phyloP scores from a whole-genome alignment of 1,140 invertebrate genomes.

The Plectrocnemia conspersa region DNA sequence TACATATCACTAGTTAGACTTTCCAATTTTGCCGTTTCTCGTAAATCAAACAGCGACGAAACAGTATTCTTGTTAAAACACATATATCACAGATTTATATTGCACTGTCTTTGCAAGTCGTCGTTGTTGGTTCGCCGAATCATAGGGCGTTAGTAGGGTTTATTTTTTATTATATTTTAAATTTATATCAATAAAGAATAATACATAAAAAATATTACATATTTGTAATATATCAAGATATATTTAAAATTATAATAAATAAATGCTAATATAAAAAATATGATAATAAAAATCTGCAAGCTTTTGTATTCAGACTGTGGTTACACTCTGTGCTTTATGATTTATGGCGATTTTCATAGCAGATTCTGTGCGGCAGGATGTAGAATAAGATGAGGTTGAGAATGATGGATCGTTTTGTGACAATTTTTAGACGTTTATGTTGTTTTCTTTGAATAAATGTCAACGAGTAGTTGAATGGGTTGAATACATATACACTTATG shows the following conservation, averaged over 20 bases:
- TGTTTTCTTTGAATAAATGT: conserved; percentile 13
- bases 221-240: no score
- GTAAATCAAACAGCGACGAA: conserved; percentile 7
- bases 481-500: no score
- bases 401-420: conserved; percentile 22
- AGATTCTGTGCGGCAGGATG: conserved; percentile 8
- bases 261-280: no score
- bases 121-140: no score
- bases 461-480: conserved; percentile 3
- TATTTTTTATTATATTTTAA: no score
- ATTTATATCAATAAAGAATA: no score
- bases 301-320: no score
- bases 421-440: conserved; percentile 4
- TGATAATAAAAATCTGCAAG: no score
- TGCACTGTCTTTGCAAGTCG: conserved; percentile 3
- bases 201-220: no score
- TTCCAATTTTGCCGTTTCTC: background rate
- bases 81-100: conserved; percentile 10
- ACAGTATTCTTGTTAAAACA: background rate
- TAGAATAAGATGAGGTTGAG: conserved; percentile 20
- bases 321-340: no score
- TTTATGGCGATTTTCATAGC: conserved; percentile 23
- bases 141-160: no score
- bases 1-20: background rate
- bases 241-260: no score